These are phyloP conservation scores for Pteromalus puparum DNA, from an alignment of 1,140 invertebrate species.

Conservation along the genomic window DNA sequence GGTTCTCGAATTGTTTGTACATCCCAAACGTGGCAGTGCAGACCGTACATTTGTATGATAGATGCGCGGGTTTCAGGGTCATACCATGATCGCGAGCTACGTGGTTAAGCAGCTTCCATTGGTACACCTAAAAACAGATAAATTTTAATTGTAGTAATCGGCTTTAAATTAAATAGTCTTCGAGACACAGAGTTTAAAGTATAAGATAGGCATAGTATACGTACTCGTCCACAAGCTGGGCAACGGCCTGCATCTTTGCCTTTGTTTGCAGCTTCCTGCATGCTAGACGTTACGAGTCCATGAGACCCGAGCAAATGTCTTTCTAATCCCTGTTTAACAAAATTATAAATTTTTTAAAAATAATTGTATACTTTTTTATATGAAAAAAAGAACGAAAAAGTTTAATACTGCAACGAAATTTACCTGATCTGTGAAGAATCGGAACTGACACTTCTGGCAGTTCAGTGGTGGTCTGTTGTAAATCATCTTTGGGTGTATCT, in stretches of 20 bases:
- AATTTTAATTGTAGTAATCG: slow-evolving; percentile 13
- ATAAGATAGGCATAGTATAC: slow-evolving; percentile 58
- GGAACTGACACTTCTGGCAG: slow-evolving; percentile 96
- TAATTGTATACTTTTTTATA: not conserved
- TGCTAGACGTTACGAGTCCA: slow-evolving; percentile 94
- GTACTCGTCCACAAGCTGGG: slow-evolving; percentile 92
- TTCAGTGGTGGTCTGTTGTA: slow-evolving; percentile 95
- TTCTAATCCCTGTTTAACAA: slow-evolving; percentile 84
- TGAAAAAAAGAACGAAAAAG: not conserved
- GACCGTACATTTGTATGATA: slow-evolving; percentile 96
- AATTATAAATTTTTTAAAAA: slow-evolving; percentile 31
- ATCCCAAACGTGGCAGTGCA: slow-evolving; percentile 95
- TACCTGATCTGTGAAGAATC: slow-evolving; percentile 85
- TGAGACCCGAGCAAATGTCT: slow-evolving; percentile 94
- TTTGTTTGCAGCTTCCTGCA: slow-evolving; percentile 96
- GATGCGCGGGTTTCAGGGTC: slow-evolving; percentile 92
- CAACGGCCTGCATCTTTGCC: slow-evolving; percentile 95
- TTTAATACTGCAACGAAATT: slow-evolving; percentile 26
- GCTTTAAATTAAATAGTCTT: no score
- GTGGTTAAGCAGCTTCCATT: slow-evolving; percentile 94
- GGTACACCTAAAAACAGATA: slow-evolving; percentile 83
- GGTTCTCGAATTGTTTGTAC: slow-evolving; percentile 96
- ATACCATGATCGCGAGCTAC: slow-evolving; percentile 93
- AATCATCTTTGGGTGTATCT: slow-evolving; percentile 97
- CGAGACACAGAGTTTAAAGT: not conserved